A percentile compares a stretch with the other conserved stretches of the same genome.
These are phyloP conservation scores for Novumbra hubbsi DNA, from an alignment of 2,797 vertebrate species.

Conservation along the genomic window DNA sequence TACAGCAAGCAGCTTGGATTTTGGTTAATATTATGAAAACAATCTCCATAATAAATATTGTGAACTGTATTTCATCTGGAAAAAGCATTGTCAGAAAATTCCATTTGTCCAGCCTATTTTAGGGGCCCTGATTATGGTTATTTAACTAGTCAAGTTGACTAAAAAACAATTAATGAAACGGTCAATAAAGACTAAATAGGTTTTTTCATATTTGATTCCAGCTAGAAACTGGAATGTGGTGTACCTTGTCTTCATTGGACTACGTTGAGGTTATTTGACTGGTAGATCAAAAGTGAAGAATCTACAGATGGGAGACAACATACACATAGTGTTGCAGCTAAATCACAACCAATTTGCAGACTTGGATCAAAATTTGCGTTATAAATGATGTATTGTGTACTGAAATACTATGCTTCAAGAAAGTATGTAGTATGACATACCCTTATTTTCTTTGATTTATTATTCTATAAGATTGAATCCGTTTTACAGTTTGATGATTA, in stretches of 20 bases:
- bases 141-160: not conserved
- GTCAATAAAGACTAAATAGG: not conserved
- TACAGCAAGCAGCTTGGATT: too few species aligned
- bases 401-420: not conserved
- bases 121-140: too few species aligned
- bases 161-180: not conserved
- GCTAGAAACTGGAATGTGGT: not conserved
- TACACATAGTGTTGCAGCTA: not conserved
- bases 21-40: too few species aligned
- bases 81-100: too few species aligned
- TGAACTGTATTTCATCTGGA: too few species aligned
- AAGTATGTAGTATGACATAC: not conserved
- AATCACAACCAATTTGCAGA: not conserved
- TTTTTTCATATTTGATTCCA: conserved; percentile 2
- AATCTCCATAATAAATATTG: too few species aligned
- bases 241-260: not conserved
- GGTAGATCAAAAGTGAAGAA: not conserved
- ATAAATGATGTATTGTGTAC: not conserved
- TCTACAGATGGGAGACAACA: not conserved
- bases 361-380: not conserved
- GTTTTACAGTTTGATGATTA: too few species aligned
- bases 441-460: too few species aligned
- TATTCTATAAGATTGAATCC: too few species aligned
- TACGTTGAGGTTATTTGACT: not conserved
- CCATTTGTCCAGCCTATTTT: too few species aligned